These are phyloP conservation scores for Sinonovacula constricta DNA, from an alignment of 1,140 invertebrate genomes.

Conservation along the genomic window DNA sequence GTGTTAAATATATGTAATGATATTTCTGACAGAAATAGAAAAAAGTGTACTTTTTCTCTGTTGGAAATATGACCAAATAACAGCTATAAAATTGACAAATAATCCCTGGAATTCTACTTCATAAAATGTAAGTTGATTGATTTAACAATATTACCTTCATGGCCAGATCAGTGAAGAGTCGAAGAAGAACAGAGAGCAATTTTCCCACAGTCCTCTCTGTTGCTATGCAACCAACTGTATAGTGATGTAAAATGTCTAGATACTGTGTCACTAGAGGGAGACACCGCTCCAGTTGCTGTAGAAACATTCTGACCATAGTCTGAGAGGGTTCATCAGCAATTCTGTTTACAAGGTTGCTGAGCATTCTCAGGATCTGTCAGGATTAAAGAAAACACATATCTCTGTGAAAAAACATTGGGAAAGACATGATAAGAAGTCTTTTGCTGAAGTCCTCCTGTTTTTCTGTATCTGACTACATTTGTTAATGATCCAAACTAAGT, in stretches of 20 bases:
- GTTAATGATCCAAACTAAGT: too few relatives aligned
- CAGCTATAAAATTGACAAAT: too few relatives aligned
- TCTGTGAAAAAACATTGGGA: not conserved
- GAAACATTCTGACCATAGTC: not conserved
- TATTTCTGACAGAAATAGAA: too few relatives aligned
- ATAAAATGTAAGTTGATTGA: not conserved
- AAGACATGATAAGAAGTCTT: too few relatives aligned
- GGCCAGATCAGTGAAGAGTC: conserved; percentile 90
- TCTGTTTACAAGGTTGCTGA: conserved; percentile 10
- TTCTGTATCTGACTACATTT: too few relatives aligned
- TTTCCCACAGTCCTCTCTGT: conserved; percentile 89
- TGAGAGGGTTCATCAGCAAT: not conserved
- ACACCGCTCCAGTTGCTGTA: conserved; percentile 51
- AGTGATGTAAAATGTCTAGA: conserved; percentile 86
- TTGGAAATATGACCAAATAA: too few relatives aligned
- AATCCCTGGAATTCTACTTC: not conserved
- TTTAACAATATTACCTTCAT: conserved; percentile 82
- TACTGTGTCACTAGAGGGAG: conserved; percentile 89
- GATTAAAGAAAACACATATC: not conserved
- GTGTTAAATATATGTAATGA: too few relatives aligned
- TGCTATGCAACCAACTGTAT: conserved; percentile 87
- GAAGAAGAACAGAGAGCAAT: conserved; percentile 89
- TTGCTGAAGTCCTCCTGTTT: too few relatives aligned
- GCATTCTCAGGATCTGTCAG: conserved; percentile 16
- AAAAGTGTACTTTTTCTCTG: too few relatives aligned